Base-by-base conservation (phyloP, 2,113 vertebrate genomes). In the Diphyllodes magnificus region DNA sequence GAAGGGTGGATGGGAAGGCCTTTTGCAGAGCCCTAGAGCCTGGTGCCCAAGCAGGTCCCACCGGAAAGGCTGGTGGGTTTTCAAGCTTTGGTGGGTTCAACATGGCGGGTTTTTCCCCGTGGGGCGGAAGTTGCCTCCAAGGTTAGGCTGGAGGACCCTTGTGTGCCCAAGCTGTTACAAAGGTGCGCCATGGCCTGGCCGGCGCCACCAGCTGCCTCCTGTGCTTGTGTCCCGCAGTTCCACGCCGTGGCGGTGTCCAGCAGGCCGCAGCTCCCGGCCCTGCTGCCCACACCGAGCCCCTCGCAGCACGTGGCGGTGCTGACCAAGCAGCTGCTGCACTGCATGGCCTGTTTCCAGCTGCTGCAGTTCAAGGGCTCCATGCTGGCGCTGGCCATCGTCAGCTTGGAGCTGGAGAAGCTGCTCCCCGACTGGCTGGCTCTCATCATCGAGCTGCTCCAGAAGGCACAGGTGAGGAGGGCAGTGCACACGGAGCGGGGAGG, bases 351-450 rank as follows among this genome's bases (percentile, higher is more conserved):
- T 92, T 98, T 97, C 98, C 98, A 98, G 45, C 97, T 99, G 86
- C 96, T 98, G 90, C 98, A 99, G 94, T 98, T 99, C 92, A 98
- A 98, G 97, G 99, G 99, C 92, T 99, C 99, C 96, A 98, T 99
- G 98, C 98, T 99, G 98, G 98, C 99, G 16, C 95, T 99, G 97
- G 98, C 99, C 91, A 98, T 99, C 92, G 90, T 99, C 98, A 99
- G 98, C 95, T 97, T 99, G 98, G 99, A 99, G 95, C 98, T 99
- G 98, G 99, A 99, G 98, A 99, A 98, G 91, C 98, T 99, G 85
- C 98, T 98, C 97, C 99, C 99, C 61, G 99, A 99, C 97, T 99
- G 99, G 99, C 98, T 99, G 86, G 97, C 98, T 96, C 98, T 99
- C 92, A 99, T 99, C 97, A 98, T 99, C 71, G 98, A 99, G 96